These are phyloP conservation scores for Callimorpha dominula DNA, from an alignment of 2,888 invertebrate species.

Conservation along the genomic window DNA sequence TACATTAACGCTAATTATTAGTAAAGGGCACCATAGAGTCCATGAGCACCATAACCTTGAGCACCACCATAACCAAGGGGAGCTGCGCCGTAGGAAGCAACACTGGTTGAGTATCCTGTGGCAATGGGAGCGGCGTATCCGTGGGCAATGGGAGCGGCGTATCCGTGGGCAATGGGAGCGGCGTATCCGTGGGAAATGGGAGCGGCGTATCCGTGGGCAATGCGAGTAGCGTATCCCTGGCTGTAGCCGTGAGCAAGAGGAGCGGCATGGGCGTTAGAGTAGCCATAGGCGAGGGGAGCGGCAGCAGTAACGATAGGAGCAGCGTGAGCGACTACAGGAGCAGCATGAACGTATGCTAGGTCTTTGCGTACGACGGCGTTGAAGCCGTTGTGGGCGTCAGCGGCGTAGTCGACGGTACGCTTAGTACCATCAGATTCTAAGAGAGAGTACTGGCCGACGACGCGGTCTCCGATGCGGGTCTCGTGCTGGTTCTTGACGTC, in stretches of 20 bases:
- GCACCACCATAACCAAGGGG: neutral
- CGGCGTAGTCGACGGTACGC: conserved; percentile 88
- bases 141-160: conserved; percentile 40
- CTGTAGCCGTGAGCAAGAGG: conserved; percentile 30
- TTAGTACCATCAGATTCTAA: conserved; percentile 88
- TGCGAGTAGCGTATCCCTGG: conserved; percentile 63
- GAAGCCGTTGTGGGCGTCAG: conserved; percentile 85
- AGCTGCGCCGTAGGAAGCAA: conserved; percentile 16
- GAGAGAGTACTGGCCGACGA: conserved; percentile 84
- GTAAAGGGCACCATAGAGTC: conserved; percentile 40
- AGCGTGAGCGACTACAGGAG: conserved; percentile 64
- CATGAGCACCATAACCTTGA: conserved; percentile 1
- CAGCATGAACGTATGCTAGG: conserved; percentile 71
- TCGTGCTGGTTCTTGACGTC: conserved; percentile 87
- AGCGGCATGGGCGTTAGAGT: conserved; percentile 43
- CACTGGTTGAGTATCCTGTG: conserved; percentile 23
- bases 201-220: neutral
- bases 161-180: conserved; percentile 62
- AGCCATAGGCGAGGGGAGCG: conserved; percentile 53
- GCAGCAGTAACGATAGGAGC: conserved; percentile 46
- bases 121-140: conserved; percentile 28
- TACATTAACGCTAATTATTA: conserved; percentile 38
- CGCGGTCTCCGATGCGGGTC: conserved; percentile 88
- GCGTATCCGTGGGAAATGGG: conserved; percentile 27
- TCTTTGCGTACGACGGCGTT: conserved; percentile 86